These are phyloP conservation scores for Cephalopterus ornatus DNA, from an alignment of 2,113 vertebrate species.

Conservation along the genomic window DNA sequence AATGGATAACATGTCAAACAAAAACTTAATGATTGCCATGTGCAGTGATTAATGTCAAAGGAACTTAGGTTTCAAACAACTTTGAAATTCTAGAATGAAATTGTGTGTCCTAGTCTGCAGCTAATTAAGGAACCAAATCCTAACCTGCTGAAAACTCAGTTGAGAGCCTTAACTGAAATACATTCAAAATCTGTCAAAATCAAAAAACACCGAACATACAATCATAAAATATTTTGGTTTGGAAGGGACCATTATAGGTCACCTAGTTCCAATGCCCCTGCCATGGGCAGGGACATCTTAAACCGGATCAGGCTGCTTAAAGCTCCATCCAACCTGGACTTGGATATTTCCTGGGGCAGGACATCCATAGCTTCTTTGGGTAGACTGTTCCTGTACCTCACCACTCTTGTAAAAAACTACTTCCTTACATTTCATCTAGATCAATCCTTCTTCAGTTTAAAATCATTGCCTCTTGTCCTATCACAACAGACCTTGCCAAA, in stretches of 20 bases:
- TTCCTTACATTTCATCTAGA: background rate
- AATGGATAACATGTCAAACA: background rate
- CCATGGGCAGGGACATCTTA: background rate
- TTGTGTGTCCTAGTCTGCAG: background rate
- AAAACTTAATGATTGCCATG: background rate
- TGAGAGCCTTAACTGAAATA: background rate
- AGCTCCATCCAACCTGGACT: too few relatives aligned
- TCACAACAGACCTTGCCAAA: background rate
- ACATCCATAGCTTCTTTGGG: background rate
- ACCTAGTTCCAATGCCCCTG: background rate
- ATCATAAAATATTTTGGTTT: background rate
- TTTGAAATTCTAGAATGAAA: background rate
- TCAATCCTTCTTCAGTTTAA: background rate
- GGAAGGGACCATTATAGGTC: background rate
- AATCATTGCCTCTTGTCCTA: background rate
- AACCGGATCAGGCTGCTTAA: too few relatives aligned
- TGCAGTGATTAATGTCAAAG: background rate
- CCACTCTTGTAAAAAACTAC: background rate
- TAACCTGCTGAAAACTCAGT: background rate
- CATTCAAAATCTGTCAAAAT: background rate
- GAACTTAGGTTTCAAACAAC: background rate
- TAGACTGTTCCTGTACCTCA: background rate
- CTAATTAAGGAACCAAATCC: background rate
- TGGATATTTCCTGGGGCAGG: too few relatives aligned
- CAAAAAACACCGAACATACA: background rate